Percentiles rank a stretch among this genome's conserved stretches.
phyloP scores from a whole-genome alignment of 2,797 vertebrate species.

The Anguilla pacifica region DNA sequence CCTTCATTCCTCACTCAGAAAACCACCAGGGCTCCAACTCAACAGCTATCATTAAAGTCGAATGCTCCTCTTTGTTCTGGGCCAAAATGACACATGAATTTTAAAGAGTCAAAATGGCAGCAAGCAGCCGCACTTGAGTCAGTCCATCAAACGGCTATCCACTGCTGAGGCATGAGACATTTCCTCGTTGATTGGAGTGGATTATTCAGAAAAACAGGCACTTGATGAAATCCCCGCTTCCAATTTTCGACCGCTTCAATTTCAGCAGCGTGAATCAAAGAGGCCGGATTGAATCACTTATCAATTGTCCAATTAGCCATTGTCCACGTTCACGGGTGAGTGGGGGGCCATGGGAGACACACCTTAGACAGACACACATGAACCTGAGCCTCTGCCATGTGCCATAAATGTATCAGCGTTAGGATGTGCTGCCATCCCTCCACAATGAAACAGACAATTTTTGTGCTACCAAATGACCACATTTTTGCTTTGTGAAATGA shows the following conservation, averaged over 20 bases:
- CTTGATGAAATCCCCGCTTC: constrained; percentile 68
- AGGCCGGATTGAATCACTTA: constrained; percentile 73
- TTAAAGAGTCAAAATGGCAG: constrained; percentile 43
- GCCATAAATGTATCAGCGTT: background rate
- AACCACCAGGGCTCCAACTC: constrained; percentile 34
- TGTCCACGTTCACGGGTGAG: constrained; percentile 20
- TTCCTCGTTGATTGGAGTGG: constrained; percentile 44
- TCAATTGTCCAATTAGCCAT: constrained; percentile 59
- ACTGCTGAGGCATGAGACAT: constrained; percentile 32
- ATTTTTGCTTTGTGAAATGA: background rate
- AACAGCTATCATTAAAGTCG: constrained; percentile 34
- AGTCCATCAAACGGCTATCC: background rate
- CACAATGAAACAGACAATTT: background rate
- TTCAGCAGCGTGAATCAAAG: constrained; percentile 42
- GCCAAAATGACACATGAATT: constrained; percentile 67
- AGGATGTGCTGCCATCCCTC: background rate
- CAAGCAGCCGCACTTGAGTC: background rate
- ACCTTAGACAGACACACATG: background rate
- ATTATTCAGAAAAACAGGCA: constrained; percentile 76
- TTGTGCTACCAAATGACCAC: background rate
- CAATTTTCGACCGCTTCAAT: constrained; percentile 51
- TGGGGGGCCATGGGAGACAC: constrained; percentile 9
- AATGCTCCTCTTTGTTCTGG: constrained; percentile 60
- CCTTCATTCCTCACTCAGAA: constrained; percentile 32
- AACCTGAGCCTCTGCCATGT: background rate